Percentiles rank a stretch among this genome's conserved stretches.
Conservation (phyloP, 2,888 invertebrate species). For the Heliconius erato region DNA sequence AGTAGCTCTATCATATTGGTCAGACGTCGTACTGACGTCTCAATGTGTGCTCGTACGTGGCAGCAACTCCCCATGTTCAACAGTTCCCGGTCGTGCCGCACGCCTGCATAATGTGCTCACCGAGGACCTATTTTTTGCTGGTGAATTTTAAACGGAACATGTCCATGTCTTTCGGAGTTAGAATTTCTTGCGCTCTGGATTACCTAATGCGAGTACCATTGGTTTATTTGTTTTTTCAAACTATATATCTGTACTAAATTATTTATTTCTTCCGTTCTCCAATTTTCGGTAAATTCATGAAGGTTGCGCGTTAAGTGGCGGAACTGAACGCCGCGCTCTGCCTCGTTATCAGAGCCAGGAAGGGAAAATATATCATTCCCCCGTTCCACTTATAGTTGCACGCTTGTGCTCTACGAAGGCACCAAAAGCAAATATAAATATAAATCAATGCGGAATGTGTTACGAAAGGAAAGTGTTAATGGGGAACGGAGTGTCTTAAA, state of each 20-base stretch:
- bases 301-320: too few relatives aligned
- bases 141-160: constrained; percentile 82
- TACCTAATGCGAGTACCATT: background rate
- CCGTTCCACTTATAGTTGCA: too few relatives aligned
- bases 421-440: too few relatives aligned
- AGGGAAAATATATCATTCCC: too few relatives aligned
- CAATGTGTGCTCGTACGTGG: constrained; percentile 49
- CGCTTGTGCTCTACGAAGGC: too few relatives aligned
- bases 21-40: constrained; percentile 51
- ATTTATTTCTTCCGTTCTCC: too few relatives aligned
- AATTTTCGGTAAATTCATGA: too few relatives aligned
- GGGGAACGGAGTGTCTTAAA: too few relatives aligned
- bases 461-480: too few relatives aligned
- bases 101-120: constrained; percentile 81
- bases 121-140: constrained; percentile 82
- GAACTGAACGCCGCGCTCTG: too few relatives aligned
- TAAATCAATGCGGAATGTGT: too few relatives aligned
- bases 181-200: constrained; percentile 67
- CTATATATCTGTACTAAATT: background rate
- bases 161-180: constrained; percentile 79
- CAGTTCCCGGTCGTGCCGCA: constrained; percentile 75
- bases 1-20: constrained; percentile 37
- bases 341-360: too few relatives aligned
- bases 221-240: background rate
- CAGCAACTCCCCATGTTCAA: constrained; percentile 49